phyloP scores from a whole-genome alignment of 2,888 invertebrate genomes.

The Polymixis lichenea region DNA sequence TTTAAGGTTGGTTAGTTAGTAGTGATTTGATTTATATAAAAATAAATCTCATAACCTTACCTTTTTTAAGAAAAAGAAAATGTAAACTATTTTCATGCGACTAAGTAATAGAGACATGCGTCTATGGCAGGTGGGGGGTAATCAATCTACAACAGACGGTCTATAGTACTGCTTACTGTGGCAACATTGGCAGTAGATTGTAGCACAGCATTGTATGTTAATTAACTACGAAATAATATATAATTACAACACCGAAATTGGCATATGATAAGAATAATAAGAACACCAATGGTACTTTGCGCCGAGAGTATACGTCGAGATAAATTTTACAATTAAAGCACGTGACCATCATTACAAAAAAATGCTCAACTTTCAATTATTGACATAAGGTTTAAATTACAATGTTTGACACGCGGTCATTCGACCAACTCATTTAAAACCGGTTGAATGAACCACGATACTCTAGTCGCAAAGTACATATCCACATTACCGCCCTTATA shows the following conservation, averaged over 20 bases:
- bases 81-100: conserved; percentile 71
- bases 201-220: conserved; percentile 86
- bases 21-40: conserved; percentile 28
- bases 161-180: conserved; percentile 64
- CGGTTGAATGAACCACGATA: conserved; percentile 20
- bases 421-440: conserved; percentile 1
- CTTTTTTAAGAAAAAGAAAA: conserved; percentile 54
- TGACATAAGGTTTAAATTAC: background rate
- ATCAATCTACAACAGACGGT: conserved; percentile 71
- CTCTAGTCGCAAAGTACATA: conserved; percentile 43
- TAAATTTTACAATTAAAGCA: conserved; percentile 17
- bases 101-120: conserved; percentile 70
- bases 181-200: conserved; percentile 70
- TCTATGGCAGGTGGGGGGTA: conserved; percentile 66
- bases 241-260: conserved; percentile 46
- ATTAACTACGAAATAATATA: conserved; percentile 63
- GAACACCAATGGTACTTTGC: conserved; percentile 32
- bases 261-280: conserved; percentile 9
- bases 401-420: background rate
- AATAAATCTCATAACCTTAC: conserved; percentile 59
- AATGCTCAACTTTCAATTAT: background rate
- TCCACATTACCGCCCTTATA: background rate
- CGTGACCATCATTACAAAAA: conserved; percentile 1
- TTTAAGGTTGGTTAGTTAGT: conserved; percentile 26
- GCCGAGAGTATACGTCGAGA: conserved; percentile 22